A percentile compares a stretch with the other conserved stretches of the same genome.
phyloP scores from a whole-genome alignment of 2,797 vertebrate genomes.

The Eupleurogrammus muticus region DNA sequence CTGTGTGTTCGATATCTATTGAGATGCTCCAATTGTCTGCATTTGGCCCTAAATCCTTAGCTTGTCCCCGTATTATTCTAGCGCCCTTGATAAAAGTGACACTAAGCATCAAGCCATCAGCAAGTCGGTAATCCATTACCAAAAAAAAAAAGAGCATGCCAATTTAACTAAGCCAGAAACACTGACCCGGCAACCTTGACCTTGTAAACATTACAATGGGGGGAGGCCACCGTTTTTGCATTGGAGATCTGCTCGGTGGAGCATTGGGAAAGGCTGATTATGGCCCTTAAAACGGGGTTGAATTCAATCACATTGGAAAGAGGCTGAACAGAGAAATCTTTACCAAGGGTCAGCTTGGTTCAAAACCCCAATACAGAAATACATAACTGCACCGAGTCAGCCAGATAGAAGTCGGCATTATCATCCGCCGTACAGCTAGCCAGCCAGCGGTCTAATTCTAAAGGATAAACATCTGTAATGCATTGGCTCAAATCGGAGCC shows the following conservation, averaged over 20 bases:
- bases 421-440: slow-evolving; percentile 52
- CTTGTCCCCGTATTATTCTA: slow-evolving; percentile 76
- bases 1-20: slow-evolving; percentile 79
- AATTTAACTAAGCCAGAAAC: slow-evolving; percentile 82
- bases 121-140: slow-evolving; percentile 81
- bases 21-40: slow-evolving; percentile 79
- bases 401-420: slow-evolving; percentile 55
- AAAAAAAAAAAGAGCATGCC: slow-evolving; percentile 70
- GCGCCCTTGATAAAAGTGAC: slow-evolving; percentile 82
- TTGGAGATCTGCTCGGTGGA: slow-evolving; percentile 67
- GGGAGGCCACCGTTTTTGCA: slow-evolving; percentile 69
- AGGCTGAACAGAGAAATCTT: slow-evolving; percentile 63
- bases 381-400: slow-evolving; percentile 51
- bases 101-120: slow-evolving; percentile 78
- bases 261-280: slow-evolving; percentile 70
- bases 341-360: slow-evolving; percentile 62
- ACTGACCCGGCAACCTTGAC: slow-evolving; percentile 83
- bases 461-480: slow-evolving; percentile 83
- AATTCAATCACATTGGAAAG: slow-evolving; percentile 72
- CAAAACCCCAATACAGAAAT: slow-evolving; percentile 64
- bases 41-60: slow-evolving; percentile 76
- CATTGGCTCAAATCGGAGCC: slow-evolving; percentile 68
- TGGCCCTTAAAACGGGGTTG: slow-evolving; percentile 62
- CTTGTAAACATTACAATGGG: slow-evolving; percentile 80
- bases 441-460: slow-evolving; percentile 58